Percentiles rank a stretch among this genome's conserved stretches.
Conservation (phyloP, 2,113 vertebrate genomes). For the Pseudorasbora parva region DNA sequence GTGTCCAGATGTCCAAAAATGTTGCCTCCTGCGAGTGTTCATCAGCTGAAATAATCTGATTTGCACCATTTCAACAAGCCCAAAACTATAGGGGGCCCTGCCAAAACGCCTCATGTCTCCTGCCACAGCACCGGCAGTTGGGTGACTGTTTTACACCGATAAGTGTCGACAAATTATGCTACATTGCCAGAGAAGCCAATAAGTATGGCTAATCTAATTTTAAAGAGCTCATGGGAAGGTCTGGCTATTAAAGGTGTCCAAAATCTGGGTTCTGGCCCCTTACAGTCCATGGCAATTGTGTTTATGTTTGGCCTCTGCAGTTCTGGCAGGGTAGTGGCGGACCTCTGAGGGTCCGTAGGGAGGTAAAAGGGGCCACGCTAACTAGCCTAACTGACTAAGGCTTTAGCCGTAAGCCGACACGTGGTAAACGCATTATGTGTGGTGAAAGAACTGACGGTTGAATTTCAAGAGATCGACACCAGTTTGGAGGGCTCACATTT, state of each 20-base stretch:
- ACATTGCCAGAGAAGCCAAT: conserved; percentile 65
- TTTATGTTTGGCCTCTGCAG: conserved; percentile 54
- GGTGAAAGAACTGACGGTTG: conserved; percentile 50
- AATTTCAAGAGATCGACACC: conserved; percentile 26
- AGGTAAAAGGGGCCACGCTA: conserved; percentile 32
- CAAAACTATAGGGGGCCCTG: neutral
- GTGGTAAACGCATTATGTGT: conserved; percentile 74
- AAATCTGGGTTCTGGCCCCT: conserved; percentile 61
- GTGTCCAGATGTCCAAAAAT: conserved; percentile 43
- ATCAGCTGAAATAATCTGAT: conserved; percentile 63
- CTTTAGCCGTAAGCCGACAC: conserved; percentile 70
- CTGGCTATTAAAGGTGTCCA: conserved; percentile 59
- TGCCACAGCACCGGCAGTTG: conserved; percentile 60
- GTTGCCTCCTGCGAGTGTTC: conserved; percentile 23
- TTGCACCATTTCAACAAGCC: conserved; percentile 65
- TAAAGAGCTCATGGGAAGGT: conserved; percentile 61
- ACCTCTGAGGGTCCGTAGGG: conserved; percentile 38
- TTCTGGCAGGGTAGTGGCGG: conserved; percentile 44
- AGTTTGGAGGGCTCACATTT: conserved; percentile 32
- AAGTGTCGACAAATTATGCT: conserved; percentile 68
- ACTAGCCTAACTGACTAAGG: conserved; percentile 61
- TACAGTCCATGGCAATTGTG: conserved; percentile 56
- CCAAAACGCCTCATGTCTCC: conserved; percentile 62
- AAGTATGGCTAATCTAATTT: conserved; percentile 69
- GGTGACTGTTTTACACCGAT: conserved; percentile 68